Evolutionary conservation across 2,113 vertebrate genomes (phyloP), one percentile per base, ranked within the genome.

Genomic region (Saguinus midas): DNA sequence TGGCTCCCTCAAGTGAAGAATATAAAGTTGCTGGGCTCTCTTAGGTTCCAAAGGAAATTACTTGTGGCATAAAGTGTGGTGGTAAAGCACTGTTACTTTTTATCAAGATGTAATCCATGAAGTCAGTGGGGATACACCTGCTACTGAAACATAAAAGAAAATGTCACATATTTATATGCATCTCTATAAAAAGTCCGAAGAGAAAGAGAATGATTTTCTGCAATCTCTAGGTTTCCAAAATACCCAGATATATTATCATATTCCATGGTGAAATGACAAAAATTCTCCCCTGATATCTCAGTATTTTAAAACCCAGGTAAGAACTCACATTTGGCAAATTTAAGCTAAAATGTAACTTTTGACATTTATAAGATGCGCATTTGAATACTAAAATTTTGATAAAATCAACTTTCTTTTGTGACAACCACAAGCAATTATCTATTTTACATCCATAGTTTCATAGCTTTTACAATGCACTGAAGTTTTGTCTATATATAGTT

Each of bases 1-100:
- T 87, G 13, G 32, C 11, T 91, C 75, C 91, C 93, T 93, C 61
- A 89, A 91, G 93, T 80, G 64, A 97, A 90, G 88, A 92, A 23
- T 81, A 1, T 91, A 91, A 93, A 96, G 94, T 88, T 96, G 66
- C 55, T 79, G 17, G 11, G 82, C 50, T 96, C 90, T 90, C 81
- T 48, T 81, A 94, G 91, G 80, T 91, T 48, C 11, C 32, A 84
- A 80, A 87, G 91, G 57, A 97, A 97, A 97, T 97, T 96, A 93
- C 80, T 66, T 87, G 68, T 58, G 79, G 70, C 64, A 52, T 81
- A 48, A 96, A 90, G n/a, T 55, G 32, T 55, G 40, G 55, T 82
- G 27, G 29, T 45, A 84, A 95, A 90, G 58, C 70, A 73, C 48
- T 75, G 25, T 90, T 72, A 35, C 79, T 94, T 87, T 87, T 94